Evolutionary conservation across 2,113 vertebrate genomes (phyloP).

Genomic region (Clarias gariepinus): DNA sequence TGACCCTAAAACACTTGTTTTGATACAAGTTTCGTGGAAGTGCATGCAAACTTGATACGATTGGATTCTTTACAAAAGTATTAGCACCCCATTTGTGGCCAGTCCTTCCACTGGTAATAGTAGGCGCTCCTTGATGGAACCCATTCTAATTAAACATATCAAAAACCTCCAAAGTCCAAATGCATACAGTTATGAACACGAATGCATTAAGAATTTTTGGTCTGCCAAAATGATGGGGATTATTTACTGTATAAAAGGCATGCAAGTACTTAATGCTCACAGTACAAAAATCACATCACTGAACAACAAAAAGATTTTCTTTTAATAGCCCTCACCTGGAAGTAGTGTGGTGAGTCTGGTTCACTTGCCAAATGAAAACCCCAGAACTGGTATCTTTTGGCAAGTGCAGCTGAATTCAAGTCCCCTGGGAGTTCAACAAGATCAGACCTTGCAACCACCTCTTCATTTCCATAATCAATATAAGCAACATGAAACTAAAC

Average conservation of each 20-base stretch:
- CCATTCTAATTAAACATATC: not conserved
- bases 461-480: constrained; percentile 79
- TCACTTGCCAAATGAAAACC: constrained; percentile 66
- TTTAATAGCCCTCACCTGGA: constrained; percentile 66
- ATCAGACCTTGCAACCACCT: constrained; percentile 69
- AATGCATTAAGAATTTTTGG: not conserved
- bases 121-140: too few species aligned
- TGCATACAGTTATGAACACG: not conserved
- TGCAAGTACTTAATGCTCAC: too few species aligned
- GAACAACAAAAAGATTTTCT: not conserved
- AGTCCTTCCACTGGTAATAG: too few species aligned
- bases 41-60: too few species aligned
- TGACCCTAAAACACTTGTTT: too few species aligned
- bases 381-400: constrained; percentile 76
- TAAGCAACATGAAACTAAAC: constrained; percentile 69
- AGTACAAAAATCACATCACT: not conserved
- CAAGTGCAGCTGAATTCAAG: constrained; percentile 64
- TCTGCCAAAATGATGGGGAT: not conserved
- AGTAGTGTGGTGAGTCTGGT: constrained; percentile 67
- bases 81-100: too few species aligned
- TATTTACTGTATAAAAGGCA: not conserved
- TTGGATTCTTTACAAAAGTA: too few species aligned
- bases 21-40: too few species aligned
- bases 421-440: constrained; percentile 74
- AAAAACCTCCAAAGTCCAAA: not conserved